Evolutionary conservation across 2,797 vertebrate genomes (phyloP), one percentile per base, ranked within the genome.

Genomic region (Neosilurus mollespiculum): DNA sequence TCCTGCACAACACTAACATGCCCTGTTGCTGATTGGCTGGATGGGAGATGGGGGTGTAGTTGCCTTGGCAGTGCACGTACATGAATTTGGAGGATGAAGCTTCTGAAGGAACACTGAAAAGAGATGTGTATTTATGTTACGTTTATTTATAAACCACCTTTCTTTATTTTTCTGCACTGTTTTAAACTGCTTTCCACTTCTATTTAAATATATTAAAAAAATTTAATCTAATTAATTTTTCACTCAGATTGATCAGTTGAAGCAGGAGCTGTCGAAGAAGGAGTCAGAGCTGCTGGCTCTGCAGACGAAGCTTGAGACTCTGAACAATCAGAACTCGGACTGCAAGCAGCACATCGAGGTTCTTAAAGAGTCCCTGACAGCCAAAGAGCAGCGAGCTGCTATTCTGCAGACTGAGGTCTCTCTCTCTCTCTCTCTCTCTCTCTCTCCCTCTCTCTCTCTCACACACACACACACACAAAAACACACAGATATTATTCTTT

Each of bases 331-430:
- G 93, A 99, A 99, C 93, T 99, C 98, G 18, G 98, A 99, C 95
- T 99, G 98, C 93, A 99, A 99, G 93, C 98, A 99, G 95, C 98
- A 99, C 94, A 99, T 99, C 58, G 98, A 99, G 95, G 98, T 99
- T 93, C 97, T 99, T 91, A 99, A 99, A 95, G 98, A 99, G 94
- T 99, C 98, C 51, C 97, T 99, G 94, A 99, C 98, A 95, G 98
- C 98, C 96, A 99, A 99, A 95, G 98, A 99, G 96, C 98, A 99
- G 95, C 96, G 98, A 86, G 97, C 98, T 91, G 98, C 98, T 94
- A 99, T 99, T 90, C 96, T 99, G 88, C 98, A 99, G 93, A 99
- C 98, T 43, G 98, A 99, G 98, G 98, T 99, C 30, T 30, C 26
- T 11, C 79, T 80, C 86, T 3, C 61, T 53, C 72, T 22, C 64